Evolutionary conservation across 2,888 invertebrate species (phyloP).

Genomic region (Ennomos quercinarius): DNA sequence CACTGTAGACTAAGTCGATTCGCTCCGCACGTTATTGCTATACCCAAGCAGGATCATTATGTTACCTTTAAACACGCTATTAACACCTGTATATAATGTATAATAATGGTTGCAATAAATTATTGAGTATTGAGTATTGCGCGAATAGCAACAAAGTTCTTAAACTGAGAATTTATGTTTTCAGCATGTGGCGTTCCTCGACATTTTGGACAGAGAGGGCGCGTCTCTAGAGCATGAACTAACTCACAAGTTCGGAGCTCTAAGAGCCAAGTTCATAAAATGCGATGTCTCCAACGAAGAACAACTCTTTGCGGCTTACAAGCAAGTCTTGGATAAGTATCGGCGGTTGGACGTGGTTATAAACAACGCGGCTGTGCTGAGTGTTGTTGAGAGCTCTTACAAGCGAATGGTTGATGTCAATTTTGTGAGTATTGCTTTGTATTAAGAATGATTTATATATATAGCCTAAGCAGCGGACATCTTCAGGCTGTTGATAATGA

Average conservation of each 20-base stretch:
- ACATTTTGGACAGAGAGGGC: constrained; percentile 69
- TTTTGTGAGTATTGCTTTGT: constrained; percentile 53
- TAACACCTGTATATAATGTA: too few relatives aligned
- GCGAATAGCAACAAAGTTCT: background rate
- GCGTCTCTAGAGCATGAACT: constrained; percentile 65
- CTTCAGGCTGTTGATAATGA: too few relatives aligned
- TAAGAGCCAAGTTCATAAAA: constrained; percentile 77
- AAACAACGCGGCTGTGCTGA: constrained; percentile 70
- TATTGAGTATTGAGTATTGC: too few relatives aligned
- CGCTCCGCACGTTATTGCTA: too few relatives aligned
- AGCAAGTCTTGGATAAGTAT: constrained; percentile 71
- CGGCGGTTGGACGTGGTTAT: constrained; percentile 69
- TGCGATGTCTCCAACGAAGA: constrained; percentile 70
- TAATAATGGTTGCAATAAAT: too few relatives aligned
- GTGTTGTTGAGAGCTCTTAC: constrained; percentile 50
- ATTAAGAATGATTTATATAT: too few relatives aligned
- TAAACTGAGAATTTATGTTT: constrained; percentile 38
- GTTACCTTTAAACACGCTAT: too few relatives aligned
- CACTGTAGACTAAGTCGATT: too few relatives aligned
- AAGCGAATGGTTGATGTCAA: constrained; percentile 71
- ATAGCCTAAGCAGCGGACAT: too few relatives aligned
- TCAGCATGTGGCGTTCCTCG: constrained; percentile 76
- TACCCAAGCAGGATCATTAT: too few relatives aligned
- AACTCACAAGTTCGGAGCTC: constrained; percentile 67
- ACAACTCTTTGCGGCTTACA: constrained; percentile 65